Evolutionary conservation across 2,888 invertebrate genomes (phyloP), one percentile per base, ranked within the genome.

Genomic region (Ormyrus thymus): DNA sequence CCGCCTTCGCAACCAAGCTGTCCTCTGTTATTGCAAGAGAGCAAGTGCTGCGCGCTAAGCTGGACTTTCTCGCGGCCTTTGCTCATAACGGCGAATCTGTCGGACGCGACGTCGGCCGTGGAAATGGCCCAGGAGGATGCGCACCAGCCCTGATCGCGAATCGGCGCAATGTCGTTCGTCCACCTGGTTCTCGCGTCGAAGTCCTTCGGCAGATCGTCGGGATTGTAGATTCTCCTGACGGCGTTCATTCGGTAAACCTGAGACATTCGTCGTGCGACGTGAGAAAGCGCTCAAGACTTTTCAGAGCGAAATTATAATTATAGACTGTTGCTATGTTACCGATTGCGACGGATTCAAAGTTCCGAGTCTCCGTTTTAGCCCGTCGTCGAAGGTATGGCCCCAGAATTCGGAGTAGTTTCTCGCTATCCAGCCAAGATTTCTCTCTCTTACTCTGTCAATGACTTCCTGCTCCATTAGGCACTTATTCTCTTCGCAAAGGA

Each of bases 71-170:
- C 96, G 9, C 91, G 91, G 0, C 97, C 97, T 84, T 95, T 94
- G 7, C 96, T 96, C 89, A 97, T 95, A 83, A 98, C 95, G 6
- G 95, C 95, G 84, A 95, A 94, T 86, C 96, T 93, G 90, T 96
- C 96, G 69, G 95, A 95, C 74, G 95, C 95, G 56, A 97, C 94
- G 11, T 94, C 93, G 10, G 95, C 94, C 0, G 97, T 95, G 0
- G 97, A 95, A 46, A 98, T 92, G 0, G 97, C 98, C 98, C 98
- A 98, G 2, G 97, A 98, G 0, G 97, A 94, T 0, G 96, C 98
- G 87, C 98, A 91, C 93, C 93, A 94, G 81, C 93, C 94, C 90
- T 95, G 95, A 90, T 95, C 95, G 6, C 92, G 91, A 6, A 95
- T 90, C 0, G 92, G 93, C 0, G 95, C 93, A 70, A 98, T 94